Evolutionary conservation across 2,888 invertebrate species (phyloP).

Genomic region (Hyposoter dolosus): DNA sequence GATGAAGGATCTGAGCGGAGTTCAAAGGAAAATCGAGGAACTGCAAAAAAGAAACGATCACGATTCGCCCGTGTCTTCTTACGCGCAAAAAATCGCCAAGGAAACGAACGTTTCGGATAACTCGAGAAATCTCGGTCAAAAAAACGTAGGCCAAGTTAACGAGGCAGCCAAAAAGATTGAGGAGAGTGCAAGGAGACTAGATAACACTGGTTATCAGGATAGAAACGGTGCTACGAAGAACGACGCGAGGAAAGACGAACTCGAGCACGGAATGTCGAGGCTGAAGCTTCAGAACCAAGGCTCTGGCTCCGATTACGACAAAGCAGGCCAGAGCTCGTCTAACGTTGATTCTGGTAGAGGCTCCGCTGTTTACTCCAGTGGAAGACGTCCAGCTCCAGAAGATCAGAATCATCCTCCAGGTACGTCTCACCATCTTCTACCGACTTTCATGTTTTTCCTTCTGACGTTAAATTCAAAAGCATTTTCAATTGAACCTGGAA

Average conservation of each 20-base stretch:
- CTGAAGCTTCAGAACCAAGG: slow-evolving; percentile 82
- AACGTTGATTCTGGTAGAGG: slow-evolving; percentile 93
- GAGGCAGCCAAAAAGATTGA: slow-evolving; percentile 75
- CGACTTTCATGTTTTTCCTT: neutral
- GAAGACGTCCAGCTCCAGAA: slow-evolving; percentile 87
- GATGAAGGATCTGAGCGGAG: slow-evolving; percentile 67
- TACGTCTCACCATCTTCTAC: slow-evolving; percentile 61
- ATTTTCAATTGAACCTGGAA: neutral
- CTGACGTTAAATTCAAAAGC: neutral
- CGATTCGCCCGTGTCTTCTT: slow-evolving; percentile 70
- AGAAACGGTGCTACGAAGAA: slow-evolving; percentile 69
- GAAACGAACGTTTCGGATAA: slow-evolving; percentile 72
- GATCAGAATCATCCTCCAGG: slow-evolving; percentile 81
- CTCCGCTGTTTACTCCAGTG: slow-evolving; percentile 93
- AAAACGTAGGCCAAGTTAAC: slow-evolving; percentile 68
- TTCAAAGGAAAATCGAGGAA: slow-evolving; percentile 79
- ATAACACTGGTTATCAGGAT: slow-evolving; percentile 64
- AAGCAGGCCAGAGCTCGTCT: slow-evolving; percentile 90
- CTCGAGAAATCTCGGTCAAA: slow-evolving; percentile 68
- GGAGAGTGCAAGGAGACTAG: slow-evolving; percentile 69
- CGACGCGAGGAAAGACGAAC: slow-evolving; percentile 78
- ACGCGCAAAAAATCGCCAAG: slow-evolving; percentile 71
- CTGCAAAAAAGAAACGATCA: slow-evolving; percentile 77
- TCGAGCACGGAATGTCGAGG: slow-evolving; percentile 81
- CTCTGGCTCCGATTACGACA: slow-evolving; percentile 89